Percentiles rank a stretch among this genome's conserved stretches.
Evolutionary conservation across 2,797 vertebrate species (phyloP).

Genomic region (Sternarchorhynchus goeldii): DNA sequence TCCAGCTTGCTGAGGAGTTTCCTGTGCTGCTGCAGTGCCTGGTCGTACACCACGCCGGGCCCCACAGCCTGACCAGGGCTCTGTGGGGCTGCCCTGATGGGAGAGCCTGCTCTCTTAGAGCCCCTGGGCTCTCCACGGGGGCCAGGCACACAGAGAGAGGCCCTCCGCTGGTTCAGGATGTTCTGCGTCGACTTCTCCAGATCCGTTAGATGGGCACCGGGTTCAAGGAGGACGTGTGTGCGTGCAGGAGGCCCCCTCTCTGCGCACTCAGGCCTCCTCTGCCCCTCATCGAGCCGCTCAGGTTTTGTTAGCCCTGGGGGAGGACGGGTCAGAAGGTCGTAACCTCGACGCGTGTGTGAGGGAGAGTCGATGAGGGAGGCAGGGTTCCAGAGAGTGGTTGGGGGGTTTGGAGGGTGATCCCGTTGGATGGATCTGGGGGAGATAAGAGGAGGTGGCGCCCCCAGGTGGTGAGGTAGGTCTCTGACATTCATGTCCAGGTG

Average conservation of each 20-base stretch:
- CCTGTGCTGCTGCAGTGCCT: constrained; percentile 90
- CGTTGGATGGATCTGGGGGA: constrained; percentile 88
- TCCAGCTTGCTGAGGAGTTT: constrained; percentile 93
- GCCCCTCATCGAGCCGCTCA: constrained; percentile 78
- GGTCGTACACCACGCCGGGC: constrained; percentile 85
- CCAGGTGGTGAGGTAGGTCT: constrained; percentile 86
- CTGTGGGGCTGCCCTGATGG: constrained; percentile 71
- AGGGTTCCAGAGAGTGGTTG: constrained; percentile 93
- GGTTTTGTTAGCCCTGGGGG: constrained; percentile 74
- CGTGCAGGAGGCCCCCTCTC: constrained; percentile 79
- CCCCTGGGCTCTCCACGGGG: constrained; percentile 78
- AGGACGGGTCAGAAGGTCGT: constrained; percentile 71
- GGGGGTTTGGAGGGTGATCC: constrained; percentile 72
- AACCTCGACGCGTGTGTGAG: constrained; percentile 75
- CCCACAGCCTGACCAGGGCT: constrained; percentile 68
- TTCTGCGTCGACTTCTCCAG: constrained; percentile 89
- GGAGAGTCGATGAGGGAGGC: constrained; percentile 86
- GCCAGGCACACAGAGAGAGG: constrained; percentile 72
- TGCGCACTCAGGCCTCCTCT: constrained; percentile 73
- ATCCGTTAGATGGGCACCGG: constrained; percentile 84
- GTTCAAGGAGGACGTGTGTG: constrained; percentile 66
- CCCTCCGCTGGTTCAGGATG: constrained; percentile 87
- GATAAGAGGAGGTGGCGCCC: constrained; percentile 93
- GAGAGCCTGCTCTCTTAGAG: constrained; percentile 73
- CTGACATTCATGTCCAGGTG: constrained; percentile 80